Evolutionary conservation across 2,113 vertebrate genomes (phyloP).

Genomic region (Tretioscincus oriximinensis): DNA sequence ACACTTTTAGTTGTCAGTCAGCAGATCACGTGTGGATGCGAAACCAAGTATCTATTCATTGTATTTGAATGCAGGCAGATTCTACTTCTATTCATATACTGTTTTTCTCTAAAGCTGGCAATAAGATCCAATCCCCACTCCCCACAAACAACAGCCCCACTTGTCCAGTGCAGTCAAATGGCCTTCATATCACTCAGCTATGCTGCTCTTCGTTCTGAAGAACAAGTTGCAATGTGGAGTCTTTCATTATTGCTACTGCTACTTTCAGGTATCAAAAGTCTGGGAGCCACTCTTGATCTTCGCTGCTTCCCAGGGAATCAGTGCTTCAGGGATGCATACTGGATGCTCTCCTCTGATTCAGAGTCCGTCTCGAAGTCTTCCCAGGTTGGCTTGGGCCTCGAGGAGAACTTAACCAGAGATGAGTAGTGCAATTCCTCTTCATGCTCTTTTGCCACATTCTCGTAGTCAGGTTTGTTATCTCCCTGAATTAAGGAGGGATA

Average conservation of each 20-base stretch:
- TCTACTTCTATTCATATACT: not conserved
- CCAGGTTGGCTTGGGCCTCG: not conserved
- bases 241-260: not conserved
- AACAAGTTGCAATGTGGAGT: not conserved
- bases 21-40: too few species aligned
- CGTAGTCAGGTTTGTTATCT: conserved; percentile 19
- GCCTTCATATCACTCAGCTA: too few species aligned
- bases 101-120: not conserved
- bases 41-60: not conserved
- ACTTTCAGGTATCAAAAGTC: not conserved
- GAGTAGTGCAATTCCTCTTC: conserved; percentile 30
- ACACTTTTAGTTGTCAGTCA: too few species aligned
- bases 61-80: not conserved
- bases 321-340: conserved; percentile 15
- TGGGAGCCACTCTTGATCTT: not conserved
- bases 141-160: not conserved
- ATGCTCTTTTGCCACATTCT: not conserved
- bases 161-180: not conserved
- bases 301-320: not conserved
- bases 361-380: conserved; percentile 6
- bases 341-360: conserved; percentile 22
- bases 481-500: not conserved
- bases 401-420: conserved; percentile 7
- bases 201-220: not conserved
- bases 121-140: too few species aligned